phyloP scores from a whole-genome alignment of 2,113 vertebrate species.

The Steatornis caripensis region DNA sequence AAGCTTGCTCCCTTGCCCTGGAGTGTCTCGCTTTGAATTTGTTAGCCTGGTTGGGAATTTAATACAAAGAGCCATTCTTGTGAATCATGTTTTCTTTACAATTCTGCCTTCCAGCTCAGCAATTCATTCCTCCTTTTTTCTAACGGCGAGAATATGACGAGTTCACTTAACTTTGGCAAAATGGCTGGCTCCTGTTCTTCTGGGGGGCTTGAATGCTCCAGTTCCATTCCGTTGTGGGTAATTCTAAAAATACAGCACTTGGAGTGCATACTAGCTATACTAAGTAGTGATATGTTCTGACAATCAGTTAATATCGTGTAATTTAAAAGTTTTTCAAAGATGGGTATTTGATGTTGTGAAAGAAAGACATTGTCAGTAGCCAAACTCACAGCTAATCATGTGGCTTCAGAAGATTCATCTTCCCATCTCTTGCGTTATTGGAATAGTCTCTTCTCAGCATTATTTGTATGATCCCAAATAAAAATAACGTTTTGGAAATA shows the following conservation, averaged over 20 bases:
- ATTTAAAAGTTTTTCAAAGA: background rate
- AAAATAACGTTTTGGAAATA: background rate
- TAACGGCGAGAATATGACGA: background rate
- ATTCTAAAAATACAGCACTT: background rate
- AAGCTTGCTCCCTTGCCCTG: background rate
- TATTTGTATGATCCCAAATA: background rate
- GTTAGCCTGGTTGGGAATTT: background rate
- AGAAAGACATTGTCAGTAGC: background rate
- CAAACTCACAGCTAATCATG: background rate
- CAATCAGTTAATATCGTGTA: background rate
- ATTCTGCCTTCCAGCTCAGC: constrained; percentile 20
- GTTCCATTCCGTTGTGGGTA: background rate
- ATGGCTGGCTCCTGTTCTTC: background rate
- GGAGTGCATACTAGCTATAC: background rate
- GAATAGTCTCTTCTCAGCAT: background rate
- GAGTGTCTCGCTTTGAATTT: background rate
- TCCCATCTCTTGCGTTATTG: background rate
- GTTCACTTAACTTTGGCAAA: background rate
- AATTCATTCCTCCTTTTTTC: background rate
- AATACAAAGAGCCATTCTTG: constrained; percentile 48
- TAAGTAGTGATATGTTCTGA: background rate
- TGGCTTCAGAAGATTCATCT: background rate
- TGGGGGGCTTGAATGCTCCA: background rate
- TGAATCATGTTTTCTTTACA: constrained; percentile 38
- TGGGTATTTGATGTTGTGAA: background rate